A percentile compares a stretch with the other conserved stretches of the same genome.
phyloP scores from a whole-genome alignment of 2,888 invertebrate species.

The Brachynemurus nebulosus region DNA sequence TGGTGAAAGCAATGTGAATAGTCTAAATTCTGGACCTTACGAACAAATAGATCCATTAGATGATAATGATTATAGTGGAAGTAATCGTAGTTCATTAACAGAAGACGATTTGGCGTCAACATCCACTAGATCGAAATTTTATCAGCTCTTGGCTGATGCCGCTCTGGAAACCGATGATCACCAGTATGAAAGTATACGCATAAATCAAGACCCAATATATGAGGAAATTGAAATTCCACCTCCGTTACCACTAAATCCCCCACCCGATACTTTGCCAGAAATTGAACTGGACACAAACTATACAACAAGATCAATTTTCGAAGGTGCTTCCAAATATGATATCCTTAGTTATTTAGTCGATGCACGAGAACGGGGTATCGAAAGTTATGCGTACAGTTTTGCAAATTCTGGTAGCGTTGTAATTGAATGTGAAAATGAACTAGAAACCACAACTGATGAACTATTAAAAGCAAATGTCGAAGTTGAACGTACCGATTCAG shows the following conservation, averaged over 20 bases:
- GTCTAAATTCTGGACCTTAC: constrained; percentile 56
- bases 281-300: constrained; percentile 56
- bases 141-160: constrained; percentile 57
- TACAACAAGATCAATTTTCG: constrained; percentile 56
- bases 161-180: constrained; percentile 53
- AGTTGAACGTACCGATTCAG: constrained; percentile 84
- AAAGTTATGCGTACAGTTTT: constrained; percentile 51
- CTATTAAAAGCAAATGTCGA: constrained; percentile 70
- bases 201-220: constrained; percentile 59
- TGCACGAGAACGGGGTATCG: constrained; percentile 64
- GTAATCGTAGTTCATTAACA: constrained; percentile 32
- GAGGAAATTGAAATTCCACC: constrained; percentile 69
- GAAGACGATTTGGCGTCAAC: constrained; percentile 45
- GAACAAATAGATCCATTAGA: constrained; percentile 62
- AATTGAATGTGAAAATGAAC: constrained; percentile 29
- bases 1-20: constrained; percentile 37
- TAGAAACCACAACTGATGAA: constrained; percentile 44
- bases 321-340: constrained; percentile 77
- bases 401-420: constrained; percentile 34
- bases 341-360: constrained; percentile 81
- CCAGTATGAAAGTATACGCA: constrained; percentile 56
- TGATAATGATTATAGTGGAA: constrained; percentile 54
- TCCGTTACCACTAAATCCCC: constrained; percentile 63
- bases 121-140: constrained; percentile 53
- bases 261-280: constrained; percentile 49